phyloP scores from a whole-genome alignment of 2,113 vertebrate species.

The Gavia stellata region DNA sequence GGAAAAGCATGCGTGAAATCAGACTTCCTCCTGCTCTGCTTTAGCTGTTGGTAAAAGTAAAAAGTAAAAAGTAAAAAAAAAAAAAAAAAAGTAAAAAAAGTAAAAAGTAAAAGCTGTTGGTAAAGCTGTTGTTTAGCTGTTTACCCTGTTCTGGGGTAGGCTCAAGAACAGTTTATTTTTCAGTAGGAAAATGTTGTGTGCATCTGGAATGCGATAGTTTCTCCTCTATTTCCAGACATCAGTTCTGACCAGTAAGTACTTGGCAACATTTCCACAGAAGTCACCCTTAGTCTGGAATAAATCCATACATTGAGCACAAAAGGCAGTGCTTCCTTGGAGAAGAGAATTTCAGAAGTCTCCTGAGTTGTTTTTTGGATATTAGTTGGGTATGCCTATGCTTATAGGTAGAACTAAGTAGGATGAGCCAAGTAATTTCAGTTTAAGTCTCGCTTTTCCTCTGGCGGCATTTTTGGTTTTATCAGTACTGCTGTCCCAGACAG shows the following conservation, averaged over 20 bases:
- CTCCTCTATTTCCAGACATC: neutral
- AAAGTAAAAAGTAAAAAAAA: too few species aligned
- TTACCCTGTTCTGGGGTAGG: neutral
- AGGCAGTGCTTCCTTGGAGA: neutral
- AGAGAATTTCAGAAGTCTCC: neutral
- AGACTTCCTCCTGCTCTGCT: neutral
- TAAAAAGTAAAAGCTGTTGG: too few species aligned
- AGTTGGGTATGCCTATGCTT: neutral
- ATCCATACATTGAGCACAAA: neutral
- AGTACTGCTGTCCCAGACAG: neutral
- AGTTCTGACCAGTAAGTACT: neutral
- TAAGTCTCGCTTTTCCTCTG: neutral
- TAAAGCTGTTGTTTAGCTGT: too few species aligned
- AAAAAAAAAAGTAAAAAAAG: too few species aligned
- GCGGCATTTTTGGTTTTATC: neutral
- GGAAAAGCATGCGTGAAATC: fast-evolving
- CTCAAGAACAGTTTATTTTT: neutral
- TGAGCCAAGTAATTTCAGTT: neutral
- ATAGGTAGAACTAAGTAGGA: neutral
- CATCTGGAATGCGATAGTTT: neutral
- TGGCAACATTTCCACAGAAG: neutral
- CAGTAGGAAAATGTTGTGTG: neutral
- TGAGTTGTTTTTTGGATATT: neutral
- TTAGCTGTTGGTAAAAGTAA: neutral
- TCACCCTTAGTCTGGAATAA: neutral